Conservation (phyloP, 2,797 vertebrate species). For the Amazona ochrocephala region DNA sequence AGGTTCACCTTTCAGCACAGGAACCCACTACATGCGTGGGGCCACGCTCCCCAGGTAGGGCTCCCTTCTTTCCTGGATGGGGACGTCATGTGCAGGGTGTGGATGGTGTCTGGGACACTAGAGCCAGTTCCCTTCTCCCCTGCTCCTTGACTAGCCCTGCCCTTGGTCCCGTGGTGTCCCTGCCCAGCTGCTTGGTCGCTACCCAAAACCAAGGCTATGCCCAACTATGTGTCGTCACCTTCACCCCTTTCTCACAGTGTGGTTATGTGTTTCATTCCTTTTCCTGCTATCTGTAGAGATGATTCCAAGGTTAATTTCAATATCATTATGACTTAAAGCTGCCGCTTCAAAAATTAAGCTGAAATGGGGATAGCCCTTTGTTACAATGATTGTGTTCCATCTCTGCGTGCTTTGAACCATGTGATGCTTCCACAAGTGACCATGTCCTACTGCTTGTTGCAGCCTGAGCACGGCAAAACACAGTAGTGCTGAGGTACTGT, state of each 20-base stretch:
- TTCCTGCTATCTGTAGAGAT: neutral
- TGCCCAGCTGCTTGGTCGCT: neutral
- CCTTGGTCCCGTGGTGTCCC: neutral
- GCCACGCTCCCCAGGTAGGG: neutral
- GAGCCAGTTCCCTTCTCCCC: neutral
- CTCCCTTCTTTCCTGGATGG: neutral
- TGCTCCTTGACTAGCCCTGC: neutral
- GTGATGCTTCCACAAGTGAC: neutral
- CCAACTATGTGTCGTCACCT: neutral
- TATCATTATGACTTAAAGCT: neutral
- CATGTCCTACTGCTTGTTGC: neutral
- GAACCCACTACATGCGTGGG: fast-evolving
- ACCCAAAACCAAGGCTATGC: neutral
- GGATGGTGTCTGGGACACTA: neutral
- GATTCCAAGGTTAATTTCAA: neutral
- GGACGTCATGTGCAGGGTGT: neutral
- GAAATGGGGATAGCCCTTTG: neutral
- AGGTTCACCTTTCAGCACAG: neutral
- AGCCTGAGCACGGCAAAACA: neutral
- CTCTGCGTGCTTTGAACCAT: neutral
- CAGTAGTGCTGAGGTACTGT: neutral
- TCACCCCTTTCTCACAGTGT: neutral
- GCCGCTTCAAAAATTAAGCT: neutral
- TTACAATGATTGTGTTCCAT: neutral
- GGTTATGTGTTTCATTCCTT: neutral